Conservation (phyloP, 2,113 vertebrate species). For the Pavo muticus region DNA sequence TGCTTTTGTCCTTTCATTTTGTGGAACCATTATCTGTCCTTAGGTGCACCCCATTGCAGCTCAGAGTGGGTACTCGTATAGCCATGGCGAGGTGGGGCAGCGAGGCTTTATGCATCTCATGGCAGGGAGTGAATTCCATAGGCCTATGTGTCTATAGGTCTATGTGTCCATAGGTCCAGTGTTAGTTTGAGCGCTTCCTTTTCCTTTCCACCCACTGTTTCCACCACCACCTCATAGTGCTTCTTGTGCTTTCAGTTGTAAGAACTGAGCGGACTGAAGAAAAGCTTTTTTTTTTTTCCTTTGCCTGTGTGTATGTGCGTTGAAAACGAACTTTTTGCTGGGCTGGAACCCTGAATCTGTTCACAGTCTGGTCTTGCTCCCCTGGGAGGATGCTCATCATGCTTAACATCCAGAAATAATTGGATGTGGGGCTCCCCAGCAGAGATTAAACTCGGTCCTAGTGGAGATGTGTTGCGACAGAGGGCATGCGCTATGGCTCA, state of each 20-base stretch:
- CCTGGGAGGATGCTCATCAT: background rate
- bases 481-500: background rate
- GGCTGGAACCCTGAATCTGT: background rate
- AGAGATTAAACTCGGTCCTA: background rate
- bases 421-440: background rate
- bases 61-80: rapidly evolving
- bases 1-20: rapidly evolving
- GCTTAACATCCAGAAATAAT: background rate
- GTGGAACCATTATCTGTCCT: background rate
- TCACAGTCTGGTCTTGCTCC: background rate
- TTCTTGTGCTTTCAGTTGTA: background rate
- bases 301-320: background rate
- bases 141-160: background rate
- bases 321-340: background rate
- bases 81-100: background rate
- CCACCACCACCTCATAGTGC: background rate
- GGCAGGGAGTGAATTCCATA: background rate
- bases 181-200: background rate
- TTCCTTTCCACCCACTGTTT: background rate
- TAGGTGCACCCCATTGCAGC: background rate
- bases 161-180: background rate
- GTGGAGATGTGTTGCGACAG: too few species aligned
- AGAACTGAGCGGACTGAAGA: background rate
- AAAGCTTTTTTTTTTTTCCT: background rate
- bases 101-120: rapidly evolving